Evolutionary conservation across 2,888 invertebrate species (phyloP), one percentile per base, ranked within the genome.

Genomic region (Andrena bucephala): DNA sequence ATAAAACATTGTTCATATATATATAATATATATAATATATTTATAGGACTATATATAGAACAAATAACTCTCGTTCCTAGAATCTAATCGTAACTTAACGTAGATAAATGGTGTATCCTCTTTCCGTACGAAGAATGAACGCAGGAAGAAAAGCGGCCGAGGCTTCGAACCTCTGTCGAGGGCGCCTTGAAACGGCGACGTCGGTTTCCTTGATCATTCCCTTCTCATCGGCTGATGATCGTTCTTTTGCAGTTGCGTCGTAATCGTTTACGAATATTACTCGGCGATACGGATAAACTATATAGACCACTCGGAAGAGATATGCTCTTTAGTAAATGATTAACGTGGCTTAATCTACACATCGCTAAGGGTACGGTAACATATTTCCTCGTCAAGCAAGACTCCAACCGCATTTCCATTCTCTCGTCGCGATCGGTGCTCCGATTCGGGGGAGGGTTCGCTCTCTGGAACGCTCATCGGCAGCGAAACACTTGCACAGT

Each of bases 1-100:
- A 90, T 90, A 91, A 91, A 91, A 91, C 90, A 91, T 90, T 88
- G 87, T 89, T 87, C 89, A 86, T 89, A 78, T 77, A 79, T 83
- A 80, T 74, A 68, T 70, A 70, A 79, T 84, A 66, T 81, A 74
- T 77, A 60, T 89, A 78, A 85, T 81, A 59, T 84, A 65, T 87
- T 81, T 78, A 88, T 88, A 90, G 87, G 89, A 85, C 88, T 88
- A 90, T 90, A 90, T 90, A 59, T 69, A 69, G 90, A 91, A 91
- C 89, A 91, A 90, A 90, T 90, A 91, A 90, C 85, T 88, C 79
- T 85, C 74, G 76, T 83, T 84, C 69, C 87, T 89, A 87, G 79
- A 59, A 81, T 78, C 87, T 87, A 87, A 57, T 57, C 66, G 70
- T 85, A 85, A 86, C 85, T 79, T 86, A 87, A 88, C 73, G 62